Conservation (phyloP, 2,113 vertebrate genomes). For the Camelus dromedarius region DNA sequence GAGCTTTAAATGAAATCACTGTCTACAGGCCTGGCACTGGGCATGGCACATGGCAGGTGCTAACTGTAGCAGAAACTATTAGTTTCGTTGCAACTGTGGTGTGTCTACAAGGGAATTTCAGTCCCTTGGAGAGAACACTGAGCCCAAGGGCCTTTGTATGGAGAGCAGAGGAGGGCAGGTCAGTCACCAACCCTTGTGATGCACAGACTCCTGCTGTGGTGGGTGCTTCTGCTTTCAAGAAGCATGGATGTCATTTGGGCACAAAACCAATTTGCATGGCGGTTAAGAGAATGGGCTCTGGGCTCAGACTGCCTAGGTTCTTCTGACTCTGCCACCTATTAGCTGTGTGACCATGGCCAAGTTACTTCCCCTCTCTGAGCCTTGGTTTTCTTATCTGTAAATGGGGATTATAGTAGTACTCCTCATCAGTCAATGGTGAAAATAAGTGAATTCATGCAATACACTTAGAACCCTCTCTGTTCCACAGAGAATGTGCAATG, state of each 20-base stretch:
- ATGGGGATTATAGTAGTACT: too few relatives aligned
- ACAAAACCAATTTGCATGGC: neutral
- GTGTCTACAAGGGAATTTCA: neutral
- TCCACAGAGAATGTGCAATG: too few relatives aligned
- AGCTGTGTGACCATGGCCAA: neutral
- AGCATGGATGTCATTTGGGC: accelerated
- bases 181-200: accelerated
- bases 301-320: neutral
- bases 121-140: neutral
- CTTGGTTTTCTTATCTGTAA: neutral
- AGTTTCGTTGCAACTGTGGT: accelerated
- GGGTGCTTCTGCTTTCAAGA: neutral
- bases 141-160: neutral
- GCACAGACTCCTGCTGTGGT: too few relatives aligned
- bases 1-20: too few relatives aligned
- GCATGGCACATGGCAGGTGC: neutral
- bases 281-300: neutral
- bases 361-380: neutral
- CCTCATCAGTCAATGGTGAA: neutral
- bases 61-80: neutral
- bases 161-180: too few relatives aligned
- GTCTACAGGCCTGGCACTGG: neutral
- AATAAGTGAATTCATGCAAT: neutral
- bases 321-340: neutral
- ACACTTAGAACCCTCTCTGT: neutral